Conservation (phyloP, 2,113 vertebrate species). For the Thymallus thymallus region DNA sequence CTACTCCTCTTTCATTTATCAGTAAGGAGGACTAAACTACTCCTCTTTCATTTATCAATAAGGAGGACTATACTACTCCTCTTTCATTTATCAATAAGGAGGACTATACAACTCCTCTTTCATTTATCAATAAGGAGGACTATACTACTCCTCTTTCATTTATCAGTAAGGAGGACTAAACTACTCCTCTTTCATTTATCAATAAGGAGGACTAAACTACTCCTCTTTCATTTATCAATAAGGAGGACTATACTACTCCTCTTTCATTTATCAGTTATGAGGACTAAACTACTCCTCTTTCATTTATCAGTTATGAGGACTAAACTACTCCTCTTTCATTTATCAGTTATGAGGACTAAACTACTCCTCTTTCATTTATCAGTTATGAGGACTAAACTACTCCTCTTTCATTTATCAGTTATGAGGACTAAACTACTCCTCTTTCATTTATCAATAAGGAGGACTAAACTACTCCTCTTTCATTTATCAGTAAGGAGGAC, state of each 20-base stretch:
- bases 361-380: slow-evolving; percentile 26
- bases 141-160: slow-evolving; percentile 19
- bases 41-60: slow-evolving; percentile 33
- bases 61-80: slow-evolving; percentile 4
- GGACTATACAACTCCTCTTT: slow-evolving; percentile 8
- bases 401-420: slow-evolving; percentile 32
- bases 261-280: slow-evolving; percentile 40
- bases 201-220: slow-evolving; percentile 20
- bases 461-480: slow-evolving; percentile 10
- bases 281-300: slow-evolving; percentile 7
- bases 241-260: slow-evolving; percentile 4
- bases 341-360: slow-evolving; percentile 21
- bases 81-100: slow-evolving; percentile 37
- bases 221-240: slow-evolving; percentile 33
- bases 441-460: slow-evolving; percentile 37
- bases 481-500: slow-evolving; percentile 33
- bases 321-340: slow-evolving; percentile 20
- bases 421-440: not conserved
- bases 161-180: slow-evolving; percentile 25
- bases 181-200: slow-evolving; percentile 26
- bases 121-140: slow-evolving; percentile 34
- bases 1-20: slow-evolving; percentile 26
- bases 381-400: slow-evolving; percentile 7
- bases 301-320: slow-evolving; percentile 37
- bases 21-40: slow-evolving; percentile 20